Conservation (phyloP, 1,140 invertebrate genomes). For the Pogonomyrmex californicus region DNA sequence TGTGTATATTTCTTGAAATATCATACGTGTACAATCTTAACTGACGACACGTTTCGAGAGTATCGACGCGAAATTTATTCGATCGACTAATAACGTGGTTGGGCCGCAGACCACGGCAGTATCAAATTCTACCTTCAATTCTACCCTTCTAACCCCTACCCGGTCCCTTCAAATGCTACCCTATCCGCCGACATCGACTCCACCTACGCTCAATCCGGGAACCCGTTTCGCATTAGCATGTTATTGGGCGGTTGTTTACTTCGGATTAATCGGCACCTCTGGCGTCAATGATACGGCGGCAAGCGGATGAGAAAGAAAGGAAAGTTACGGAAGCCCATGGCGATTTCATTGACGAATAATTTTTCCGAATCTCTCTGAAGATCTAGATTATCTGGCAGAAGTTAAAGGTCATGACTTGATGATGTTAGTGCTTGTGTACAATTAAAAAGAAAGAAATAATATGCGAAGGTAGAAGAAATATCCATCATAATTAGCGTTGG, state of each 20-base stretch:
- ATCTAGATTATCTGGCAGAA: neutral
- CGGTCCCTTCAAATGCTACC: slow-evolving; percentile 1
- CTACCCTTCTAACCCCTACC: slow-evolving; percentile 11
- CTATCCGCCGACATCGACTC: slow-evolving; percentile 25
- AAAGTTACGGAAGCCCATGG: slow-evolving; percentile 3
- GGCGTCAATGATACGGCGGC: slow-evolving; percentile 62
- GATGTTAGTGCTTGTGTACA: neutral
- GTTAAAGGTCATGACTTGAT: neutral
- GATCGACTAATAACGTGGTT: slow-evolving; percentile 64
- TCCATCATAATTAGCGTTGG: neutral
- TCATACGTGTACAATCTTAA: slow-evolving; percentile 45
- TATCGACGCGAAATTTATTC: slow-evolving; percentile 66
- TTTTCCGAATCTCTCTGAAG: neutral
- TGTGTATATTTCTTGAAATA: slow-evolving; percentile 36
- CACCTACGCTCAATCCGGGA: slow-evolving; percentile 55
- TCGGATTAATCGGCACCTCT: slow-evolving; percentile 80
- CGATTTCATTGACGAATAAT: slow-evolving; percentile 41
- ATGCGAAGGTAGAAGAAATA: neutral
- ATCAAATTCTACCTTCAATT: slow-evolving; percentile 71
- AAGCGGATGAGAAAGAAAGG: slow-evolving; percentile 19
- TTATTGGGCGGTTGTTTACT: slow-evolving; percentile 83
- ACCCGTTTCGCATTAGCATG: slow-evolving; percentile 81
- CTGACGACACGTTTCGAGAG: slow-evolving; percentile 42
- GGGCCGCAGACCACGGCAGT: slow-evolving; percentile 43
- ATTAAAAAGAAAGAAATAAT: neutral